phyloP scores from a whole-genome alignment of 2,797 vertebrate species.

The Tragelaphus eurycerus region DNA sequence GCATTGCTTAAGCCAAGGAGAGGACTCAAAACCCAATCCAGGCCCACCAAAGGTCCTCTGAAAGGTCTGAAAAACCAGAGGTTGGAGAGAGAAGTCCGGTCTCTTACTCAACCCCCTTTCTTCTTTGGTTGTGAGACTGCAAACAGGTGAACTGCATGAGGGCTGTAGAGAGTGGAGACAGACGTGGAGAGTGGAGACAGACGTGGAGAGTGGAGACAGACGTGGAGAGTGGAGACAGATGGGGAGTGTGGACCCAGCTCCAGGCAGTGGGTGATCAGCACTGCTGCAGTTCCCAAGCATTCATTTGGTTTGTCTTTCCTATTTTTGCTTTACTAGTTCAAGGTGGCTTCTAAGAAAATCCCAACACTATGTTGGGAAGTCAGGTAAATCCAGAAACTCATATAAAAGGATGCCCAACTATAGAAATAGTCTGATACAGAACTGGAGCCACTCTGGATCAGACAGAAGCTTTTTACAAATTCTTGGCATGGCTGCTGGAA shows the following conservation, averaged over 20 bases:
- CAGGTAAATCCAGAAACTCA: neutral
- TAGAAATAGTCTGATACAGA: neutral
- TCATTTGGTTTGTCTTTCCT: neutral
- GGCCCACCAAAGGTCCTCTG: neutral
- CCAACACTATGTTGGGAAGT: neutral
- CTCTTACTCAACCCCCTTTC: neutral
- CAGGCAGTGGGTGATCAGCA: neutral
- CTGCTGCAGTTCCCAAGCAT: neutral
- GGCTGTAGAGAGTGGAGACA: neutral
- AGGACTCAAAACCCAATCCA: neutral
- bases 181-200: neutral
- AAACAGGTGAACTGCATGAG: neutral
- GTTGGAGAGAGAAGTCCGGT: neutral
- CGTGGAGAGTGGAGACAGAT: neutral
- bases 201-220: neutral
- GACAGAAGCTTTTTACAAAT: neutral
- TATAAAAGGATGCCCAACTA: neutral
- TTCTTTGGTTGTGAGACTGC: neutral
- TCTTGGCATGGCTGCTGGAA: neutral
- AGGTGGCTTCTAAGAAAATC: neutral
- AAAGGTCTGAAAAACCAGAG: neutral
- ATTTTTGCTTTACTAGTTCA: neutral
- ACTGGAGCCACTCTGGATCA: neutral
- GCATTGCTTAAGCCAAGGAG: neutral
- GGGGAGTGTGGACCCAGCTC: neutral